These are phyloP conservation scores for Tricholauxania praeusta DNA, from an alignment of 2,888 invertebrate species.

Conservation along the genomic window DNA sequence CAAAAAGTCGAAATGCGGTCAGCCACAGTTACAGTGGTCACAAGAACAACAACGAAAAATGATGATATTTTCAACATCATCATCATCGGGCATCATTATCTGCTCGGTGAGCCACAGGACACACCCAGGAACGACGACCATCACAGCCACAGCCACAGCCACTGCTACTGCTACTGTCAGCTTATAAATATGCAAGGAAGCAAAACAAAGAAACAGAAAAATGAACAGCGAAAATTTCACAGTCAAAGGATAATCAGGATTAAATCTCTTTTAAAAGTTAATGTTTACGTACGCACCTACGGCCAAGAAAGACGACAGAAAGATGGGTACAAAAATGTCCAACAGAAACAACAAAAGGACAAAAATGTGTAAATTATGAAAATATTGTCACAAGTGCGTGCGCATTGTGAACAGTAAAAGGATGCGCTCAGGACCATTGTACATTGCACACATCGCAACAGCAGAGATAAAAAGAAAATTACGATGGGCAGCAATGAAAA, in stretches of 20 bases:
- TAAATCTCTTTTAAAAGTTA: conserved; percentile 68
- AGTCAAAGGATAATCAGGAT: conserved; percentile 68
- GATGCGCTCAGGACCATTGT: conserved; percentile 6
- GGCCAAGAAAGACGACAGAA: conserved; percentile 42
- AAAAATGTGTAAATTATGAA: conserved; percentile 62
- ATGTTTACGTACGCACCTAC: conserved; percentile 67
- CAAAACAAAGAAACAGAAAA: conserved; percentile 2
- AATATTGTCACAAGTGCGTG: conserved; percentile 65
- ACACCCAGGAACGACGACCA: conserved; percentile 16
- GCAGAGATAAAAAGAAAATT: conserved; percentile 1
- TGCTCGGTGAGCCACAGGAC: conserved; percentile 11
- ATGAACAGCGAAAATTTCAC: conserved; percentile 52
- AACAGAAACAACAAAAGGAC: conserved; percentile 38
- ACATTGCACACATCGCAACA: neutral
- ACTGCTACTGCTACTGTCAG: conserved; percentile 7
- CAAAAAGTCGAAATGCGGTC: conserved; percentile 46
- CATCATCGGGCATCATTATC: conserved; percentile 6
- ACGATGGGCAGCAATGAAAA: conserved; percentile 16
- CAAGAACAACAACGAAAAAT: conserved; percentile 23
- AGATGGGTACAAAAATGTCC: neutral
- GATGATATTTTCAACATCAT: neutral
- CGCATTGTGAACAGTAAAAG: conserved; percentile 38
- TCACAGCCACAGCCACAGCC: conserved; percentile 33
- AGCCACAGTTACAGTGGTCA: conserved; percentile 36
- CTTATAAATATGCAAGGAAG: conserved; percentile 17